These are phyloP conservation scores for Bemisia tabaci DNA, from an alignment of 1,140 invertebrate genomes.

Conservation along the genomic window DNA sequence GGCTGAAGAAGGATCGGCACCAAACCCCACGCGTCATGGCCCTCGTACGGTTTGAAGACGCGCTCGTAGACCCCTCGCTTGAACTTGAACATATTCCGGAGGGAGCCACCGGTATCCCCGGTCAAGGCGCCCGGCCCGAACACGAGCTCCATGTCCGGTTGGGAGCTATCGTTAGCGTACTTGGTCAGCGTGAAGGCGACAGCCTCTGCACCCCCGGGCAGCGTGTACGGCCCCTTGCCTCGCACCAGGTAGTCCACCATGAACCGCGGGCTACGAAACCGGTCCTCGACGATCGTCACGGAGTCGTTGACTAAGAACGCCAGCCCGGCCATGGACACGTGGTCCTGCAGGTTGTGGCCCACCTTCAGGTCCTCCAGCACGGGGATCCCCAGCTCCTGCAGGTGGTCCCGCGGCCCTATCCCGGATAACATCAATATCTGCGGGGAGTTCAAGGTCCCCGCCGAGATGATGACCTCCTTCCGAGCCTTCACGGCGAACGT, in stretches of 20 bases:
- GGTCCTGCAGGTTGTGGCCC: constrained; percentile 40
- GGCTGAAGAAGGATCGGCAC: constrained; percentile 37
- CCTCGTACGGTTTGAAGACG: constrained; percentile 18
- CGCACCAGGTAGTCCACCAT: constrained; percentile 32
- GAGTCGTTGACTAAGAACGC: constrained; percentile 34
- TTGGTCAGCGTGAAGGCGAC: constrained; percentile 33
- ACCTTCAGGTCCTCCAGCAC: constrained; percentile 41
- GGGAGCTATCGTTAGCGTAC: constrained; percentile 26
- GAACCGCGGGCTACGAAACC: constrained; percentile 50
- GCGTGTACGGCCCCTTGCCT: constrained; percentile 27
- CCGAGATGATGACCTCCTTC: constrained; percentile 52
- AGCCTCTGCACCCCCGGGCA: constrained; percentile 33
- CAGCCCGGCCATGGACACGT: constrained; percentile 45
- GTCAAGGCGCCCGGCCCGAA: constrained; percentile 56
- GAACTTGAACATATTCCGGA: constrained; percentile 35
- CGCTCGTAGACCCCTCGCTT: constrained; percentile 19
- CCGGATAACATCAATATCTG: constrained; percentile 60
- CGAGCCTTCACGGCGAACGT: constrained; percentile 32
- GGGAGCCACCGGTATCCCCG: constrained; percentile 52
- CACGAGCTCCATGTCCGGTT: constrained; percentile 65
- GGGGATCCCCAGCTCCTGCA: constrained; percentile 48
- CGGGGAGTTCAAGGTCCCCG: constrained; percentile 50
- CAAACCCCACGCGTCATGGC: constrained; percentile 32
- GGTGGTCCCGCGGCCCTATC: constrained; percentile 49
- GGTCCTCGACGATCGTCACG: constrained; percentile 39